Evolutionary conservation across 2,888 invertebrate genomes (phyloP), one percentile per base, ranked within the genome.

Genomic region (Hipparchia sbordonii): DNA sequence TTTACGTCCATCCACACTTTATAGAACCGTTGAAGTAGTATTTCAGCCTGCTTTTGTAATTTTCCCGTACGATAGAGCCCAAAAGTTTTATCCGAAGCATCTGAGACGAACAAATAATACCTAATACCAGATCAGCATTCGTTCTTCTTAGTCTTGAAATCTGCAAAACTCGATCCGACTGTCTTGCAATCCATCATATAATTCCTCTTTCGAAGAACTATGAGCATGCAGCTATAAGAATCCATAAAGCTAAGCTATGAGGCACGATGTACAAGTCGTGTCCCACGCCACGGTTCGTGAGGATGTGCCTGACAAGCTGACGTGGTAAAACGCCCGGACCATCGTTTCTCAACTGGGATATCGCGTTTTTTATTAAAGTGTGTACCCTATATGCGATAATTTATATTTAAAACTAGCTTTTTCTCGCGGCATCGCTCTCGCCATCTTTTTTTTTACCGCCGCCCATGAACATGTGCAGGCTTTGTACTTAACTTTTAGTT

Each of bases 121-220:
- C 39, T 2, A 12, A 12, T 6, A 46, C 46, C 46, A 46, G 1
- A 63, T 10, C 63, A 48, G 63, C 63, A 63, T 62, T 13, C 13
- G 13, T n/a, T 48, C 13, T 62, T 48, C 48, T 48, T 8, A 13
- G 62, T 23, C 48, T 48, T 48, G 62, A 48, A 62, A 48, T 8
- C 61, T 61, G 45, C 61, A 13, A 9, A 13, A 48, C 48, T 48
- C 48, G 63, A 48, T 48, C 63, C 10, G 48, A 33, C 59, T 23
- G 23, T 57, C 57, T 23, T 8, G 57, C 23, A 57, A 23, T 57
- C 48, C 46, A 48, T 51, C 9, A 7, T 23, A 13, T 10, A 10
- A 63, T 4, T 63, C 62, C 62, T 13, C 63, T 63, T 51, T 10
- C 9, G 23, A 51, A 63, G 63, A 63, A 48, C 8, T 13, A 62